Evolutionary conservation across 1,140 invertebrate species (phyloP).

Genomic region (Lucilia sericata): DNA sequence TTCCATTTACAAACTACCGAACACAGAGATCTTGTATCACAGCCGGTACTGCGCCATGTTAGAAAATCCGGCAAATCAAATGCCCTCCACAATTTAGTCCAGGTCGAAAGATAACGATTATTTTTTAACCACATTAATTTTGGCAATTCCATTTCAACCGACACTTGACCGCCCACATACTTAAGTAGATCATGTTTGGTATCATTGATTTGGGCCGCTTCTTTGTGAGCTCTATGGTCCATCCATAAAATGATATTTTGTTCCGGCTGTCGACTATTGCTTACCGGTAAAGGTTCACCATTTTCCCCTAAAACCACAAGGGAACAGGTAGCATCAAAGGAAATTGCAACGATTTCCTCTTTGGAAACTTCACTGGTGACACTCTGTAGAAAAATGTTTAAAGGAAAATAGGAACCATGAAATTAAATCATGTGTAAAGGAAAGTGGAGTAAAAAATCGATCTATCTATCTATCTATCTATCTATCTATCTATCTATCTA

Average conservation of each 20-base stretch:
- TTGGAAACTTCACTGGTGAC: constrained; percentile 72
- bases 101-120: constrained; percentile 77
- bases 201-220: constrained; percentile 87
- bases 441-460: too few species aligned
- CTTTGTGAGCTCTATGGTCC: constrained; percentile 90
- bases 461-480: too few species aligned
- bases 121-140: constrained; percentile 96
- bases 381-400: constrained; percentile 69
- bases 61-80: constrained; percentile 96
- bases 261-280: constrained; percentile 75
- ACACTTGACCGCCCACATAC: constrained; percentile 92
- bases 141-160: constrained; percentile 94
- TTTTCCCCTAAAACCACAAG: constrained; percentile 83
- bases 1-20: constrained; percentile 96
- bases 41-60: constrained; percentile 90
- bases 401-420: neutral
- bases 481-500: too few species aligned
- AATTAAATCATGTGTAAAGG: too few species aligned
- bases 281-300: constrained; percentile 80
- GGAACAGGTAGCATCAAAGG: constrained; percentile 97
- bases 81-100: constrained; percentile 78
- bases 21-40: constrained; percentile 85
- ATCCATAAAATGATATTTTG: constrained; percentile 97
- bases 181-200: constrained; percentile 81
- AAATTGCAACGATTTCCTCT: constrained; percentile 81